Base-by-base conservation (phyloP, 2,113 vertebrate genomes). In the Takifugu flavidus region DNA sequence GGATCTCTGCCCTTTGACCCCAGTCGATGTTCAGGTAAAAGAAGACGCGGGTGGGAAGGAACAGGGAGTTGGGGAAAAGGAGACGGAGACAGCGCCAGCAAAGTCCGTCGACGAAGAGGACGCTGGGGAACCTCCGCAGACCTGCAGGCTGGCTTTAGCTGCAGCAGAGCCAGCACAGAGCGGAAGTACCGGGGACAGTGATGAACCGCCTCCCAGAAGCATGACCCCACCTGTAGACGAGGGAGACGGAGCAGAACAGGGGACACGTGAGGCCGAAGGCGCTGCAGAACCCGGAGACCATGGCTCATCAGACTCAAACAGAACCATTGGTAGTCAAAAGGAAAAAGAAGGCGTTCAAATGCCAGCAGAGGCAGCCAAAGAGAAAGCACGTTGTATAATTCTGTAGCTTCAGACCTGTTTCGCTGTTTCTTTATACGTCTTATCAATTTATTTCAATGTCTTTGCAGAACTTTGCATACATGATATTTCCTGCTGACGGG, bases 1-100 rank as follows among this genome's bases (percentile, higher is more conserved):
- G 50, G 86, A 88, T 53, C 70, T 92, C 13, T 86, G 70, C 2
- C 80, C 88, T 58, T 74, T 91, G 59, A 86, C 72, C 50, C 88
- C 83, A 3, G 77, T 69, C 10, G 70, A 86, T 0, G 13, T 27
- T 8, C 4, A 6, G 20, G 85, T 86, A 50, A 28, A 52, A 13
- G 65, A 79, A 39, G 58, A 67, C 8, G 58, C 29, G 26, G 50
- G 56, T 58, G 70, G 56, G 28, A 85, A 87, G 13, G 84, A 84
- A 50, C 68, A 78, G 52, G 69, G 34, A 10, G 34, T 2, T 39
- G 34, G 67, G 54, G 77, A 56, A 62, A 82, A 84, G 56, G 79
- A 84, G 57, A 86, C 82, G 62, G 83, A 85, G 70, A 79, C 59
- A 1, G 78, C 86, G 1, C 86, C 81, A 0, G 70, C 50, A 10